Percentiles rank a stretch among this genome's conserved stretches.
These are phyloP conservation scores for Dicycla oo DNA, from an alignment of 2,888 invertebrate genomes.

Conservation along the genomic window DNA sequence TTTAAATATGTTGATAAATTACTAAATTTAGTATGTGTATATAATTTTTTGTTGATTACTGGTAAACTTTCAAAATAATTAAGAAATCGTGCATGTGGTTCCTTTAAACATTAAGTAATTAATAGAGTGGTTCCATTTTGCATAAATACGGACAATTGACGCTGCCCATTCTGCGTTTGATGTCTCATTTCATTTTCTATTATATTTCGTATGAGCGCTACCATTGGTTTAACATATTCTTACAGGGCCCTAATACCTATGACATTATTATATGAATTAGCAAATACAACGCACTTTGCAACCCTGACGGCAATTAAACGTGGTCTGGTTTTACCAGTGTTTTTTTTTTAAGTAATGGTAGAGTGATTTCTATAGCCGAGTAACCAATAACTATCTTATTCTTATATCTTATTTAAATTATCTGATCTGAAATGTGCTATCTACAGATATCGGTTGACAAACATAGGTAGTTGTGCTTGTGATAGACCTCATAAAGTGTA, in stretches of 20 bases:
- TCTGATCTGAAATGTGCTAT: neutral
- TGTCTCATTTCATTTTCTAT: neutral
- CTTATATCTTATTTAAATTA: neutral
- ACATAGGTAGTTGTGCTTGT: neutral
- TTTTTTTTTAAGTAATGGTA: neutral
- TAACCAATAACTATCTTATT: neutral
- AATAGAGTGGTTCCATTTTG: too few relatives aligned
- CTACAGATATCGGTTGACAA: neutral
- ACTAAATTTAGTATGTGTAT: too few relatives aligned
- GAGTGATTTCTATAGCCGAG: conserved; percentile 16
- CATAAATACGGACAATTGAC: too few relatives aligned
- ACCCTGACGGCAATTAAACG: neutral
- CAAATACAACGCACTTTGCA: neutral
- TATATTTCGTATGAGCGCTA: neutral
- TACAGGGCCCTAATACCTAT: neutral
- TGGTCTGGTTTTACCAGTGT: neutral
- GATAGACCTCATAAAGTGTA: neutral
- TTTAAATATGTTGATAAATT: too few relatives aligned
- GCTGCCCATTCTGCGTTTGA: neutral
- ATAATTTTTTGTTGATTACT: too few relatives aligned
- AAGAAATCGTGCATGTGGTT: too few relatives aligned
- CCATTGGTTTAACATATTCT: neutral
- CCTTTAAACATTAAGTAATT: too few relatives aligned
- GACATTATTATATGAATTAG: neutral
- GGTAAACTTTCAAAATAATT: too few relatives aligned